Percentiles rank a stretch among this genome's conserved stretches.
Conservation (phyloP, 2,888 invertebrate genomes). For the Chorisops tibialis region DNA sequence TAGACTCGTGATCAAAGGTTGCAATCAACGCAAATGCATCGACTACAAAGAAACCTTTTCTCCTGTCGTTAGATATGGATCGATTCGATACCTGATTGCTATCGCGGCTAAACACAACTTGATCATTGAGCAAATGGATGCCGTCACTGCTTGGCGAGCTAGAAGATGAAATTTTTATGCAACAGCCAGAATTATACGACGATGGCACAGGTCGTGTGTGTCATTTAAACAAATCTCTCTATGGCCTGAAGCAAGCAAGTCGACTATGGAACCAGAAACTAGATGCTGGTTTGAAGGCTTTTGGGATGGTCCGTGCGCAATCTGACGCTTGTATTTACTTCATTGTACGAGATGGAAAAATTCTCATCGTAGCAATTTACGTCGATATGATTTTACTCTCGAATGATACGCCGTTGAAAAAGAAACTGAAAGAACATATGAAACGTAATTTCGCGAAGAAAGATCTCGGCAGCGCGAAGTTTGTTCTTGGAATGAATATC, state of each 20-base stretch:
- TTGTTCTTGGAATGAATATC: too few species aligned
- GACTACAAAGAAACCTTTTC: slow-evolving; percentile 33
- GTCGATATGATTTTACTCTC: slow-evolving; percentile 23
- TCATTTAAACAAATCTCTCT: slow-evolving; percentile 31
- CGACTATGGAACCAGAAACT: too few species aligned
- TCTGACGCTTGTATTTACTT: too few species aligned
- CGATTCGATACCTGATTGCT: slow-evolving; percentile 15
- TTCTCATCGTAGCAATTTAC: slow-evolving; percentile 27
- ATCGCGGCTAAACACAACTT: slow-evolving; percentile 10
- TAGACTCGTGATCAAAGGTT: slow-evolving; percentile 30
- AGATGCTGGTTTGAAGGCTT: too few species aligned
- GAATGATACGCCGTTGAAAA: slow-evolving; percentile 14
- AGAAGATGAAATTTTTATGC: slow-evolving; percentile 26
- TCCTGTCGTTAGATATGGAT: slow-evolving; percentile 28
- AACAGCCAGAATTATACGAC: slow-evolving; percentile 33
- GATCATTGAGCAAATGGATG: slow-evolving; percentile 31
- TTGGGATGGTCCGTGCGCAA: too few species aligned
- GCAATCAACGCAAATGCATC: slow-evolving; percentile 26
- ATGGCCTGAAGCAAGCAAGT: slow-evolving; percentile 34
- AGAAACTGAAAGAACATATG: slow-evolving; percentile 1
- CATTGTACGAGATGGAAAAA: slow-evolving; percentile 1
- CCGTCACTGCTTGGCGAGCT: slow-evolving; percentile 25
- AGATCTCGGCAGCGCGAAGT: neutral
- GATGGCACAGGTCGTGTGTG: slow-evolving; percentile 30
- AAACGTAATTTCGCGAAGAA: slow-evolving; percentile 3